phyloP scores from a whole-genome alignment of 1,140 invertebrate species.

The Ooceraea biroi region DNA sequence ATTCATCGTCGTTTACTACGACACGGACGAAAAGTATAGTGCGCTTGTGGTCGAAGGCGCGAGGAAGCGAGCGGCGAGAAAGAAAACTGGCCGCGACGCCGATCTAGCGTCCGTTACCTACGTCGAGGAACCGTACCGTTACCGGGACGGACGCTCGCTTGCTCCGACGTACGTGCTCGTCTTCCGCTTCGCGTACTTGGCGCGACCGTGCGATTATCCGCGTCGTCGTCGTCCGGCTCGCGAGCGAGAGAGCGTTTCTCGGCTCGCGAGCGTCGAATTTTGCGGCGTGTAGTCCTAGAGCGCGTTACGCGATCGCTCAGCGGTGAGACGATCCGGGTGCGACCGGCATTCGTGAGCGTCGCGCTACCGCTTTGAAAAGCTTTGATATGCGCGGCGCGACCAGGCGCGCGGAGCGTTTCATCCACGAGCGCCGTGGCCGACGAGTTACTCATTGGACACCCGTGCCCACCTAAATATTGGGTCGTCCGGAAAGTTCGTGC shows the following conservation, averaged over 20 bases:
- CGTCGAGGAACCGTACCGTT: slow-evolving; percentile 3
- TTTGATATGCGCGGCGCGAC: slow-evolving; percentile 47
- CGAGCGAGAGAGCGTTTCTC: not conserved
- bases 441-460: slow-evolving; percentile 46
- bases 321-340: slow-evolving; percentile 7
- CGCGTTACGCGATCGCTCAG: slow-evolving; percentile 34
- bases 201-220: slow-evolving; percentile 43
- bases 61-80: not conserved
- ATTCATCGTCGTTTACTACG: slow-evolving; percentile 51
- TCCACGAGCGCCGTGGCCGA: slow-evolving; percentile 21
- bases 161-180: slow-evolving; percentile 49
- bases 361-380: not conserved
- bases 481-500: too few relatives aligned
- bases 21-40: not conserved
- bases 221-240: not conserved
- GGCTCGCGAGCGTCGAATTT: not conserved
- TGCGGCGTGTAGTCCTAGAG: not conserved
- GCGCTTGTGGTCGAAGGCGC: not conserved
- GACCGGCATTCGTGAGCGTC: slow-evolving; percentile 53
- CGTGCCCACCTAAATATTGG: too few relatives aligned
- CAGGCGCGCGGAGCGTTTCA: slow-evolving; percentile 30
- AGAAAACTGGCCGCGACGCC: not conserved
- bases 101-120: slow-evolving; percentile 14
- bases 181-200: slow-evolving; percentile 40
- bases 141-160: slow-evolving; percentile 12